Percentiles rank a stretch among this genome's conserved stretches.
These are phyloP conservation scores for Amitus sp. DNA, from an alignment of 2,888 invertebrate species.

Conservation along the genomic window DNA sequence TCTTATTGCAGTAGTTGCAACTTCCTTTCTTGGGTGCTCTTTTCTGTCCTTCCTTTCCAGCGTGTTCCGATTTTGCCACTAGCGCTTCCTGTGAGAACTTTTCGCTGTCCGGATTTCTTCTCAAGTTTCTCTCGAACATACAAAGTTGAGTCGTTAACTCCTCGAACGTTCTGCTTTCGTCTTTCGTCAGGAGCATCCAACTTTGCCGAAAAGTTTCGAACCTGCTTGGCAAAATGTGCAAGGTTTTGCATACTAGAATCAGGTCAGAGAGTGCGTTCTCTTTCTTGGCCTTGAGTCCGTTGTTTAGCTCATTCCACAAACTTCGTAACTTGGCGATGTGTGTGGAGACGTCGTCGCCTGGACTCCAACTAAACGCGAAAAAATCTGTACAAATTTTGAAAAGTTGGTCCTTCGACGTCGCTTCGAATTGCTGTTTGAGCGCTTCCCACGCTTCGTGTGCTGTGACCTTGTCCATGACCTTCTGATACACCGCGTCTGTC, in stretches of 20 bases:
- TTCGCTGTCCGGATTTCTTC: slow-evolving; percentile 12
- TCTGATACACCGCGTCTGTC: slow-evolving; percentile 50
- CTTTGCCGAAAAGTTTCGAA: slow-evolving; percentile 23
- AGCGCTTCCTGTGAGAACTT: slow-evolving; percentile 16
- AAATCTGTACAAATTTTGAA: slow-evolving; percentile 52
- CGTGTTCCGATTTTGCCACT: no score
- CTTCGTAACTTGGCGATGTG: slow-evolving; percentile 46
- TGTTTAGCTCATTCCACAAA: slow-evolving; percentile 46
- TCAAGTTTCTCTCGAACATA: slow-evolving; percentile 38
- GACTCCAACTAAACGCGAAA: slow-evolving; percentile 47
- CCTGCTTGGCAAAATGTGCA: slow-evolving; percentile 27
- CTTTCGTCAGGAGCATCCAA: slow-evolving; percentile 36
- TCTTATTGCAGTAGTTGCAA: slow-evolving; percentile 43
- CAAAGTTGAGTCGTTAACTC: slow-evolving; percentile 35
- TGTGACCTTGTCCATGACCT: slow-evolving; percentile 52
- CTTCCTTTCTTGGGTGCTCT: slow-evolving; percentile 19
- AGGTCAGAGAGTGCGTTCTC: slow-evolving; percentile 43
- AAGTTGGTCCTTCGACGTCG: slow-evolving; percentile 50
- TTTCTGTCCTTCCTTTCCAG: no score
- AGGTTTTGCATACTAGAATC: slow-evolving; percentile 44
- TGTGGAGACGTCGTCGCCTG: slow-evolving; percentile 46
- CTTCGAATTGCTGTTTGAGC: slow-evolving; percentile 46
- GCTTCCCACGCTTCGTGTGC: slow-evolving; percentile 49
- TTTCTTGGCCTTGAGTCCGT: slow-evolving; percentile 37
- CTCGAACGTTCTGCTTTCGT: slow-evolving; percentile 34